These are phyloP conservation scores for Naja naja DNA, from an alignment of 2,113 vertebrate species.

Conservation along the genomic window DNA sequence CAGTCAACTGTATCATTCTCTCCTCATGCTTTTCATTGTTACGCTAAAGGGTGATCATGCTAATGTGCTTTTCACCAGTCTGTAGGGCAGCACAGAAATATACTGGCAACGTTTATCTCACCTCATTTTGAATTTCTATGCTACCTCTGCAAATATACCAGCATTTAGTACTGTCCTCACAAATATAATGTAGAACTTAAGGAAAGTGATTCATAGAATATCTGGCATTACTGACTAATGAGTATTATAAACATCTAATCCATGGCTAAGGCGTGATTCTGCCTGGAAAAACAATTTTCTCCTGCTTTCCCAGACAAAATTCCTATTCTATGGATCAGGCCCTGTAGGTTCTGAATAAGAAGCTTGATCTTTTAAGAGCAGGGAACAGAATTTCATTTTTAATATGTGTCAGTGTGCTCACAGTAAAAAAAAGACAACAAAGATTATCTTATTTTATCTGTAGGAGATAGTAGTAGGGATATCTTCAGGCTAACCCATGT, in stretches of 20 bases:
- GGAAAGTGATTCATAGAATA: background rate
- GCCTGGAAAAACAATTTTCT: background rate
- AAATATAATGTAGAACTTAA: background rate
- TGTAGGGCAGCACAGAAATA: background rate
- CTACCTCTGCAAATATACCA: background rate
- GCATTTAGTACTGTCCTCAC: background rate
- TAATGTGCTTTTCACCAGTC: background rate
- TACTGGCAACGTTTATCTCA: background rate
- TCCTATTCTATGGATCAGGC: background rate
- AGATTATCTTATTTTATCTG: background rate
- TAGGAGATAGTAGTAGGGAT: background rate
- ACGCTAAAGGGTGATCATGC: background rate
- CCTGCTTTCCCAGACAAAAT: background rate
- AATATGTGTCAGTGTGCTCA: no score
- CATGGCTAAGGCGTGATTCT: background rate
- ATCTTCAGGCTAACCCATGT: background rate
- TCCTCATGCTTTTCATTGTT: fast-evolving
- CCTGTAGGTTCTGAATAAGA: background rate
- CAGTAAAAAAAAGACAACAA: no score
- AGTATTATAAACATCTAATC: background rate
- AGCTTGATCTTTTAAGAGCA: background rate
- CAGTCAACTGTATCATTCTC: background rate
- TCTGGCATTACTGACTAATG: background rate
- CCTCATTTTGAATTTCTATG: background rate
- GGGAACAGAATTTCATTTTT: no score